Evolutionary conservation across 2,797 vertebrate genomes (phyloP).

Genomic region (Peromyscus melanophrys): DNA sequence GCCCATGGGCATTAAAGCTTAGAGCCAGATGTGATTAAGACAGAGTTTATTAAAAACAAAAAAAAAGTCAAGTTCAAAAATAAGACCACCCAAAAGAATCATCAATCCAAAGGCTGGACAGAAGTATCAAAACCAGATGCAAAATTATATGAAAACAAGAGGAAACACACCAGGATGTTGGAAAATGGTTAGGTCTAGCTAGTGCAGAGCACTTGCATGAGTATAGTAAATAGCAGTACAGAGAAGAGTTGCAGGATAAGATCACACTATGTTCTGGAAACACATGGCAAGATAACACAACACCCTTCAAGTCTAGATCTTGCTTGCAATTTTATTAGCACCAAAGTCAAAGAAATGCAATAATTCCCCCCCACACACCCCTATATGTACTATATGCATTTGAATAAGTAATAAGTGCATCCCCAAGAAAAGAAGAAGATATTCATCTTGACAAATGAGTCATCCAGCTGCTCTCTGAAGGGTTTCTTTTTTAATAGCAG

Average conservation of each 20-base stretch:
- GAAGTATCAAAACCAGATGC: background rate
- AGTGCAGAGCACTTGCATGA: background rate
- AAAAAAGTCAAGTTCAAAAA: constrained; percentile 20
- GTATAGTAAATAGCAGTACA: background rate
- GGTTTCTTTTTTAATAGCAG: background rate
- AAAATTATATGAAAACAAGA: background rate
- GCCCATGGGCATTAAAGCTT: background rate
- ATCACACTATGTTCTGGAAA: background rate
- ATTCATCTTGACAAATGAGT: background rate
- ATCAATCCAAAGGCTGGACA: background rate
- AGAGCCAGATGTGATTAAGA: background rate
- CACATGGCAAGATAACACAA: background rate
- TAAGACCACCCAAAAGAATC: background rate
- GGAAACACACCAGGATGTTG: background rate
- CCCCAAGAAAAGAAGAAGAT: constrained; percentile 2
- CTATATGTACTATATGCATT: background rate
- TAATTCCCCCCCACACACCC: background rate
- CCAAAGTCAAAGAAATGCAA: background rate
- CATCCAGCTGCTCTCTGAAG: background rate
- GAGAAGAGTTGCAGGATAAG: background rate
- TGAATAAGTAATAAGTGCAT: background rate
- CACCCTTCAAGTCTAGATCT: background rate
- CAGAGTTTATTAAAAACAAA: background rate
- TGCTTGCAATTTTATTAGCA: background rate
- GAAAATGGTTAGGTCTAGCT: background rate